Percentiles rank a stretch among this genome's conserved stretches.
Conservation (phyloP, 1,140 invertebrate species). For the Drosophila mayri region DNA sequence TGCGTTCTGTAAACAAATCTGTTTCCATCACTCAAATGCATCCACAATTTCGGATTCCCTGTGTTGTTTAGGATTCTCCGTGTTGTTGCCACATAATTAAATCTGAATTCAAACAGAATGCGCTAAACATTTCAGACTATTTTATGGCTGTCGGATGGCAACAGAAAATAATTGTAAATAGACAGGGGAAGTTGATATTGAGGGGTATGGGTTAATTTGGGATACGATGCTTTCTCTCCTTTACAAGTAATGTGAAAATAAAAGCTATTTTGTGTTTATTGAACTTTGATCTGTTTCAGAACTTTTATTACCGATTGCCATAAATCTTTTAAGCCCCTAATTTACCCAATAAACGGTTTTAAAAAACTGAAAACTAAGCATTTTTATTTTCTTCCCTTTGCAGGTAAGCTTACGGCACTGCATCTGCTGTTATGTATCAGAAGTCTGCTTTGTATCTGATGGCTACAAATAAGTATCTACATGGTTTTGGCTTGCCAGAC, state of each 20-base stretch:
- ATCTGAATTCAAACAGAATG: constrained; percentile 80
- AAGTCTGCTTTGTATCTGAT: constrained; percentile 11
- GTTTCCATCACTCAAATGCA: constrained; percentile 48
- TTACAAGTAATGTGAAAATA: constrained; percentile 3
- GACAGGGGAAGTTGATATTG: constrained; percentile 1
- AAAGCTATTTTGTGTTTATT: constrained; percentile 8
- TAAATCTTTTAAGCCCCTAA: background rate
- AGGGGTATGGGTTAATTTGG: background rate
- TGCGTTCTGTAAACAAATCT: constrained; percentile 57
- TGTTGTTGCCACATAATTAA: constrained; percentile 81
- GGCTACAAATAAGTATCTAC: constrained; percentile 19
- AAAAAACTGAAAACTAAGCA: background rate
- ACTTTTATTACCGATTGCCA: constrained; percentile 3
- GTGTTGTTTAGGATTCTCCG: constrained; percentile 31
- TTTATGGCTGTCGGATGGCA: constrained; percentile 61
- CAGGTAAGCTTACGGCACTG: constrained; percentile 55
- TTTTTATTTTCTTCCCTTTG: constrained; percentile 37
- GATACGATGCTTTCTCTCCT: background rate
- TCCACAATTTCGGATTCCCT: constrained; percentile 8
- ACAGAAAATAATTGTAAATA: constrained; percentile 39
- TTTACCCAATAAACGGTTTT: background rate
- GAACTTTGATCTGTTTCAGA: constrained; percentile 9
- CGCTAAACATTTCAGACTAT: constrained; percentile 74
- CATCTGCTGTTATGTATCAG: constrained; percentile 13
- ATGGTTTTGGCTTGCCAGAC: constrained; percentile 48